Evolutionary conservation across 2,113 vertebrate genomes (phyloP).

Genomic region (Phocoena sinus): DNA sequence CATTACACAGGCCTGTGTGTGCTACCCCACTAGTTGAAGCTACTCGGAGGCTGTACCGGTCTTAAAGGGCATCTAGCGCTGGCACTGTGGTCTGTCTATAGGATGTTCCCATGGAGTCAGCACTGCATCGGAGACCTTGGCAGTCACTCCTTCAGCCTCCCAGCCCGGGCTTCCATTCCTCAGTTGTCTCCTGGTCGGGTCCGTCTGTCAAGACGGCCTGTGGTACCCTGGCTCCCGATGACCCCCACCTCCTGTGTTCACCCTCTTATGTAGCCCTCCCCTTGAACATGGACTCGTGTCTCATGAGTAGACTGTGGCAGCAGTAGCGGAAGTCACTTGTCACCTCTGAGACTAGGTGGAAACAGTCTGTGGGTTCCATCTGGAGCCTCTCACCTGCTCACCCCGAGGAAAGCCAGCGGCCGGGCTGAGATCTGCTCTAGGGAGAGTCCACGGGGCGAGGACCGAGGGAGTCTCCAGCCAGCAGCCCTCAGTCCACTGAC

Average conservation of each 20-base stretch:
- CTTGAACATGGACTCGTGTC: neutral
- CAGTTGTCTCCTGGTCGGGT: neutral
- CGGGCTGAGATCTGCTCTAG: neutral
- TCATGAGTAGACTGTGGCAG: neutral
- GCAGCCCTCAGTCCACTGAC: neutral
- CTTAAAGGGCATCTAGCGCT: too few relatives aligned
- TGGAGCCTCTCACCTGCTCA: neutral
- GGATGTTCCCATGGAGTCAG: neutral
- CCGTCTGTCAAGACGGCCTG: neutral
- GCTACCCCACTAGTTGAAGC: neutral
- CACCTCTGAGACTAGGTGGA: neutral
- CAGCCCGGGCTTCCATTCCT: neutral
- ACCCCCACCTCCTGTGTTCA: neutral
- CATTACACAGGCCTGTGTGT: fast-evolving
- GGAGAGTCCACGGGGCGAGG: fast-evolving
- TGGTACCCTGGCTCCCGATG: fast-evolving
- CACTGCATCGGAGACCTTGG: neutral
- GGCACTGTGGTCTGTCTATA: too few relatives aligned
- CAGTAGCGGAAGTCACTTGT: neutral
- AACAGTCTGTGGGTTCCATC: neutral
- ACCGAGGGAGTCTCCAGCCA: neutral
- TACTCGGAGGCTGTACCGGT: fast-evolving
- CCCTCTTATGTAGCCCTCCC: neutral
- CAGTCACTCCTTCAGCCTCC: neutral
- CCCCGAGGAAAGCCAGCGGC: neutral